phyloP scores from a whole-genome alignment of 2,113 vertebrate genomes.

The Dissostichus mawsoni region DNA sequence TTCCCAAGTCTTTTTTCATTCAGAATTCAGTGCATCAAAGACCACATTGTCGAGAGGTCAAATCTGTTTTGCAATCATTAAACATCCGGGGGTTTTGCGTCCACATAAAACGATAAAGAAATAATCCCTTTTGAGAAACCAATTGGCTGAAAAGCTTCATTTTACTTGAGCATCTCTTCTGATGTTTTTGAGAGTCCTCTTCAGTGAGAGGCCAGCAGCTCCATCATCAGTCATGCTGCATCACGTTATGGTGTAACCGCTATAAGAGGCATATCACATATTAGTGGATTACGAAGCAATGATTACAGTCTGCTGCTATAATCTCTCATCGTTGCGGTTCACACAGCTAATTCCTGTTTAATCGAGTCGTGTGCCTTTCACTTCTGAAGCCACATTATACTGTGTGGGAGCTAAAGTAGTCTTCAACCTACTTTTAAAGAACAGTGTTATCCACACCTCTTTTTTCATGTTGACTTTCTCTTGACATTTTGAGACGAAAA shows the following conservation, averaged over 20 bases:
- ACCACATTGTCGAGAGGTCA: no score
- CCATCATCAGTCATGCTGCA: conserved; percentile 30
- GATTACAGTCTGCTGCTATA: conserved; percentile 65
- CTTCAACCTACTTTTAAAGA: conserved; percentile 42
- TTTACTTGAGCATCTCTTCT: no score
- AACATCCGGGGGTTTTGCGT: no score
- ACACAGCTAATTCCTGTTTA: conserved; percentile 63
- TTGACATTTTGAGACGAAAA: neutral
- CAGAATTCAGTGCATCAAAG: no score
- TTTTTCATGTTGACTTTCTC: conserved; percentile 12
- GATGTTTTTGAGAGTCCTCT: neutral
- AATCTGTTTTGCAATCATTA: no score
- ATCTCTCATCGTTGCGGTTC: conserved; percentile 64
- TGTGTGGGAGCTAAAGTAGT: conserved; percentile 20
- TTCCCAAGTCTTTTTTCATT: no score
- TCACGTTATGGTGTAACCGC: conserved; percentile 33
- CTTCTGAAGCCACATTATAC: conserved; percentile 41
- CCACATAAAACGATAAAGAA: no score
- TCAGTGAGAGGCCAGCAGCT: conserved; percentile 15
- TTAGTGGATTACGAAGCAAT: conserved; percentile 64
- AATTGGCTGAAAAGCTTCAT: no score
- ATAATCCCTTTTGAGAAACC: no score
- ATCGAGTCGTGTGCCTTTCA: conserved; percentile 65
- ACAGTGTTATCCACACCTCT: conserved; percentile 15
- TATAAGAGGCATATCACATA: conserved; percentile 49